Evolutionary conservation across 2,888 invertebrate genomes (phyloP), one percentile per base, ranked within the genome.

Genomic region (Bugula neritina): DNA sequence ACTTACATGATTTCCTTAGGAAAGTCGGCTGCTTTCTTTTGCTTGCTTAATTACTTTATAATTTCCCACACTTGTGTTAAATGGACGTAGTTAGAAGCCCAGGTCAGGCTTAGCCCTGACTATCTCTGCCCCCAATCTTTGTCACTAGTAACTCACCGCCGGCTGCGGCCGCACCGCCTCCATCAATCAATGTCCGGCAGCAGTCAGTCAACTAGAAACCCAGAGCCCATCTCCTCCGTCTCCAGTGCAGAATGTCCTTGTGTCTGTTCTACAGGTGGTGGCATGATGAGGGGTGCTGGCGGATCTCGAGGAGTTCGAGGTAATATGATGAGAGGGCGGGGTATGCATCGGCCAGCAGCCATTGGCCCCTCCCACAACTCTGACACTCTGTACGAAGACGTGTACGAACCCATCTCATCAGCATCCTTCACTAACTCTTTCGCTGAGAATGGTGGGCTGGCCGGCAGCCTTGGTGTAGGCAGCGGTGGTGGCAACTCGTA

Each of bases 311-410:
- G 5, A 25, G 25, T 21, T 13, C 23, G 70, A 70, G 70, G 70
- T 25, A 25, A 52, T 5, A n/a, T 43, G 35, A 25, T 17, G 31
- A 23, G 70, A 2, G 52, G 70, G 3, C 10, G 70, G 5, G 52
- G 70, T 25, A 43, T 54, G 70, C 70, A 70, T 23, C 17, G 63
- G 13, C 31, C 31, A 31, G 63, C 25, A 27, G 5, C 31, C 31
- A 31, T 10, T n/a, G 63, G 63, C 31, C 10, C 25, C 27, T 13
- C 31, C 10, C 31, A 2, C 17, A 31, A 13, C 63, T 13, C 63
- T 13, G 63, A 63, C 34, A 29, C 63, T 63, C 5, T 63, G 27
- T 63, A 63, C 27, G 63, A 63, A 34, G 63, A 63, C 31, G 63
- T 63, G 31, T 63, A 63, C 31, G 63, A 63, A 31, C 63, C 63